These are phyloP conservation scores for Drosophila trapezifrons DNA, from an alignment of 1,140 invertebrate species.

Conservation along the genomic window DNA sequence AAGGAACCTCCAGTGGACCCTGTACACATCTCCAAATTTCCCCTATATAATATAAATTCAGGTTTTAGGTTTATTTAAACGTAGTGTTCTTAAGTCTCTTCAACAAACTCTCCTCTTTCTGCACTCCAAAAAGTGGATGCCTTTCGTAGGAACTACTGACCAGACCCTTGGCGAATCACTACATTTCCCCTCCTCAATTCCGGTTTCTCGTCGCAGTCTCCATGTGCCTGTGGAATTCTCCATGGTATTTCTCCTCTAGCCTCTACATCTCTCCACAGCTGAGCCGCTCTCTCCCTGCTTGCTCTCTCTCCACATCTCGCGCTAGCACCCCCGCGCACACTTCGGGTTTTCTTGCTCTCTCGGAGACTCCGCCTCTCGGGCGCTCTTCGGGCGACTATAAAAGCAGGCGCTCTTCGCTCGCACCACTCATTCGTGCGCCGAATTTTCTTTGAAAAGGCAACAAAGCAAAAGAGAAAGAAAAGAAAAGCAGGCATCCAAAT, in stretches of 20 bases:
- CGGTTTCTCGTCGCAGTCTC: constrained; percentile 8
- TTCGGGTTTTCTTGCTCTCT: constrained; percentile 10
- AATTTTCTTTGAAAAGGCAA: background rate
- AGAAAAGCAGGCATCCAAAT: constrained; percentile 12
- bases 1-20: background rate
- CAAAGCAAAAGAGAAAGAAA: constrained; percentile 9
- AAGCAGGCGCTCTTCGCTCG: constrained; percentile 5
- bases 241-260: background rate
- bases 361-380: constrained; percentile 11
- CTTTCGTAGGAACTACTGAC: background rate
- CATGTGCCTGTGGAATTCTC: background rate
- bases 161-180: background rate
- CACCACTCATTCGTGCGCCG: constrained; percentile 3
- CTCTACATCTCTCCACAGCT: background rate
- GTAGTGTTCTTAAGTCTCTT: background rate
- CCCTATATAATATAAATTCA: background rate
- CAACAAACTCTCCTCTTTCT: background rate
- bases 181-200: constrained; percentile 3
- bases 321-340: background rate
- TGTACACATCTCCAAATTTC: background rate
- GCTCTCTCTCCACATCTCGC: constrained; percentile 2
- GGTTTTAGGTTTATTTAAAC: too few species aligned
- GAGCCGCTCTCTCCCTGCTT: constrained; percentile 1
- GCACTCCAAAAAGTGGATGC: too few species aligned
- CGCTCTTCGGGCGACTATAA: constrained; percentile 19